Percentiles rank a stretch among this genome's conserved stretches.
Conservation (phyloP, 2,113 vertebrate genomes). For the Macquaria australasica region DNA sequence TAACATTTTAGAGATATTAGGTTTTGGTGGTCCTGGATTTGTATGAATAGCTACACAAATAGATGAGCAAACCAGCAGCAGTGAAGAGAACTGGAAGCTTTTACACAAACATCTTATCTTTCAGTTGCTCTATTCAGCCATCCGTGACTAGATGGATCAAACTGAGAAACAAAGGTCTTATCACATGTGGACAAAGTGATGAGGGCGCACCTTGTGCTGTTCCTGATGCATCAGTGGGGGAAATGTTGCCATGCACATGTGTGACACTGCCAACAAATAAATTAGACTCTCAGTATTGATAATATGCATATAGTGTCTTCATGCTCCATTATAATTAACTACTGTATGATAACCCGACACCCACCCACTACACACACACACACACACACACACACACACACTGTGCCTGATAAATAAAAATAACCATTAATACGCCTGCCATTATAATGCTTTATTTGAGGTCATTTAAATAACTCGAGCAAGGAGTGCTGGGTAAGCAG, state of each 20-base stretch:
- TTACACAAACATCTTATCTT: slow-evolving; percentile 54
- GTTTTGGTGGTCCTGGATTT: not conserved
- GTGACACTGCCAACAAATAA: slow-evolving; percentile 70
- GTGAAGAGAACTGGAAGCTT: slow-evolving; percentile 46
- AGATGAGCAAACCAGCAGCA: slow-evolving; percentile 13
- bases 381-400: slow-evolving; percentile 49
- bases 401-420: slow-evolving; percentile 77
- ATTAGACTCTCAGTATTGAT: slow-evolving; percentile 74
- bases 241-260: slow-evolving; percentile 38
- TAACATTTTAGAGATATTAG: slow-evolving; percentile 1
- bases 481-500: slow-evolving; percentile 63
- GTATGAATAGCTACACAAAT: slow-evolving; percentile 6
- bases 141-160: slow-evolving; percentile 50
- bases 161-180: slow-evolving; percentile 51
- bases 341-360: slow-evolving; percentile 73
- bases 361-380: slow-evolving; percentile 37
- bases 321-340: slow-evolving; percentile 82
- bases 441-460: slow-evolving; percentile 75
- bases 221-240: not conserved
- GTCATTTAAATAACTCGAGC: slow-evolving; percentile 75
- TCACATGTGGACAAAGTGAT: slow-evolving; percentile 49
- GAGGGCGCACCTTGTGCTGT: slow-evolving; percentile 44
- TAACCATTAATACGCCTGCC: slow-evolving; percentile 74
- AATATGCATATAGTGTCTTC: slow-evolving; percentile 70
- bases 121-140: slow-evolving; percentile 20